Conservation (phyloP, 2,113 vertebrate genomes). For the Alethe castanea region DNA sequence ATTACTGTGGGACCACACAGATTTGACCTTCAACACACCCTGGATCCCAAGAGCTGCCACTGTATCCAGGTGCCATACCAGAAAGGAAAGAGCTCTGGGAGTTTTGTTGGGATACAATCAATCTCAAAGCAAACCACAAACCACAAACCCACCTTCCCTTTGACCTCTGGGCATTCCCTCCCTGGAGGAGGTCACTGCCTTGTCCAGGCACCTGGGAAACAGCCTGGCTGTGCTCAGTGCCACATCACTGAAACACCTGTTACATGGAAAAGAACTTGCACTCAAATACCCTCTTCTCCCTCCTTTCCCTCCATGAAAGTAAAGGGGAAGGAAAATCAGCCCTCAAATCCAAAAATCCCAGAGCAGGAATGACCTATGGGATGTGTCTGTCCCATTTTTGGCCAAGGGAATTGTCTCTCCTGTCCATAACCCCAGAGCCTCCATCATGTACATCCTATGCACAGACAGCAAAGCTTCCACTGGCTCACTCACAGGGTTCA, state of each 20-base stretch:
- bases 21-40: background rate
- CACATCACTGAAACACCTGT: background rate
- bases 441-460: background rate
- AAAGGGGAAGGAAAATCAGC: background rate
- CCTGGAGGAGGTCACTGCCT: background rate
- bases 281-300: background rate
- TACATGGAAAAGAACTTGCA: background rate
- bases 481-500: rapidly evolving
- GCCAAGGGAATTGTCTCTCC: background rate
- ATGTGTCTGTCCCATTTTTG: background rate
- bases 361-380: rapidly evolving
- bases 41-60: background rate
- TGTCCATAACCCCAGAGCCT: background rate
- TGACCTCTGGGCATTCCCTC: background rate
- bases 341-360: background rate
- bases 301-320: rapidly evolving
- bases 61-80: rapidly evolving
- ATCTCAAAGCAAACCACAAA: background rate
- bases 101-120: background rate
- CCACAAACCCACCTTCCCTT: background rate
- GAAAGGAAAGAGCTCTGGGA: background rate
- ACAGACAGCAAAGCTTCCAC: background rate
- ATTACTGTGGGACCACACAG: background rate
- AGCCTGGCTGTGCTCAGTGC: background rate
- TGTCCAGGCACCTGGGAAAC: background rate